A percentile compares a stretch with the other conserved stretches of the same genome.
phyloP scores from a whole-genome alignment of 1,140 invertebrate genomes.

The Reticulitermes speratus region DNA sequence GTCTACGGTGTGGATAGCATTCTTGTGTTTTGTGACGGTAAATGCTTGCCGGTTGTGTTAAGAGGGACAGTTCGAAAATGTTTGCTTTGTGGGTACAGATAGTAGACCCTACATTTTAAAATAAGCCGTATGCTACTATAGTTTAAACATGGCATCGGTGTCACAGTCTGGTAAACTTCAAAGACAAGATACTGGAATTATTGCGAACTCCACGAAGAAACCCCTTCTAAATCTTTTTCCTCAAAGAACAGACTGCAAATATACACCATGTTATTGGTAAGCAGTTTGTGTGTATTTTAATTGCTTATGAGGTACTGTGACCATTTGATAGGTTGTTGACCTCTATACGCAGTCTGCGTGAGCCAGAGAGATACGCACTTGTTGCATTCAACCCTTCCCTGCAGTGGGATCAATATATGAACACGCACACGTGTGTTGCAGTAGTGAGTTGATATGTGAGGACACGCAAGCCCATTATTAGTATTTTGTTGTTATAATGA shows the following conservation, averaged over 20 bases:
- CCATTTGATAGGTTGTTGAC: constrained; percentile 18
- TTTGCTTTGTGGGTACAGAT: neutral
- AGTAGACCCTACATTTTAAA: neutral
- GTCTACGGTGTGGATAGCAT: neutral
- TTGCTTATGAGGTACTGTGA: neutral
- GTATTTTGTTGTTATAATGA: neutral
- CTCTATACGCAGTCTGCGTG: neutral
- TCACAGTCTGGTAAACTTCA: constrained; percentile 31
- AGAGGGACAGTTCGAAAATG: neutral
- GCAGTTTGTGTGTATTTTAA: neutral
- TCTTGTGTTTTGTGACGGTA: neutral
- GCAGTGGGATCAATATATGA: constrained; percentile 32
- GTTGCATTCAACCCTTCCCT: constrained; percentile 21
- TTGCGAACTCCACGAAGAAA: constrained; percentile 39
- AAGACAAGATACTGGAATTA: constrained; percentile 34
- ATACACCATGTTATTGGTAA: constrained; percentile 58
- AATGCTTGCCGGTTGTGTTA: neutral
- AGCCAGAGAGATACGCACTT: constrained; percentile 3
- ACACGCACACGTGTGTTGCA: constrained; percentile 5
- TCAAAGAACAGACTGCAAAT: constrained; percentile 51
- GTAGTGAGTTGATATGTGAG: neutral
- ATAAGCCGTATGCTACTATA: neutral
- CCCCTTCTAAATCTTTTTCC: constrained; percentile 50
- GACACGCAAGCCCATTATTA: neutral
- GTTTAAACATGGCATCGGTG: constrained; percentile 32